Base-by-base conservation (phyloP, 2,113 vertebrate species). In the Pycnonotus jocosus region DNA sequence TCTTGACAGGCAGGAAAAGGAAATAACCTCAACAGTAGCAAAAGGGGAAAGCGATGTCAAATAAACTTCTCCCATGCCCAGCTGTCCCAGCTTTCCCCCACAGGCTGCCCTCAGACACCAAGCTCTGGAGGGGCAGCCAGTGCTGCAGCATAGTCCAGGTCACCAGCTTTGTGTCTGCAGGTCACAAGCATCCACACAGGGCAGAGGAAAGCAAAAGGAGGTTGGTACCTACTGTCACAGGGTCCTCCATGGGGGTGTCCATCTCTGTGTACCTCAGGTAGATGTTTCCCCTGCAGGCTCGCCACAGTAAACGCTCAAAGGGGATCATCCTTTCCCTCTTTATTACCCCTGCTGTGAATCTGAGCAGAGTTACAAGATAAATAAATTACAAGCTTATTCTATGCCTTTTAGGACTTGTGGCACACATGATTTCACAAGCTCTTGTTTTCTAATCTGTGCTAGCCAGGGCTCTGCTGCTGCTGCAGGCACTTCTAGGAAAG, bases 201-300 rank as follows among this genome's bases (percentile, higher is more conserved):
- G 21, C 37, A 68, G 22, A 4, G 4, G 6, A 40, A 64, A 85
- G 44, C 56, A 28, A 42, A 69, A 23, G 1, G 33, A 45, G 20
- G 12, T 70, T 3, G 9, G 66, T 25, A 95, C 98, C 47, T 96
- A 98, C 98, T 17, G 98, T 98, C 81, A 98, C 56, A 0, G 98
- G 98, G 42, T 98, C 98, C 80, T 98, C 98, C 93, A 98, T 83
- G 2, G 66, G 35, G 3, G 92, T 82, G 58, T 98, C 98, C 97
- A 98, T 97, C 78, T 98, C 98, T 0, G 97, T 97, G 95, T 98
- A 98, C 94, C 95, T 98, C 87, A 98, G 28, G 78, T 98, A 98
- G 84, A 98, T 90, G 50, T 98, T 98, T 45, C 98, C 98, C n/a
- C 98, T 96, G 94, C 98, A 98, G 57, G 97, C 98, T 61, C 98